These are phyloP conservation scores for Neomicropteryx cornuta DNA, from an alignment of 1,140 invertebrate genomes.

Conservation along the genomic window DNA sequence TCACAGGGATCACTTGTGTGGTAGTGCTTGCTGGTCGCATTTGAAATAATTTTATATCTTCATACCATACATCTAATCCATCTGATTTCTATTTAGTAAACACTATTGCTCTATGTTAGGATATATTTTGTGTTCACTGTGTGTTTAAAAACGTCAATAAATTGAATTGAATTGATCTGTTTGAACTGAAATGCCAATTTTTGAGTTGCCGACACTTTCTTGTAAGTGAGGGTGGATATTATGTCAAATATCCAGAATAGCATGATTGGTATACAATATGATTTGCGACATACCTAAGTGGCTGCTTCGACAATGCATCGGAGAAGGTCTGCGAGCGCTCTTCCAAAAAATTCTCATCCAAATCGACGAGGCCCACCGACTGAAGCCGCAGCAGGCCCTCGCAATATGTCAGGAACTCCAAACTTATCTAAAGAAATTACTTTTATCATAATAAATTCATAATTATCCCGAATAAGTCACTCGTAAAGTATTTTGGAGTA, in stretches of 20 bases:
- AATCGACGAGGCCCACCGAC: constrained; percentile 29
- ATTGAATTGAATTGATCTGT: not conserved
- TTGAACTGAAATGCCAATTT: not conserved
- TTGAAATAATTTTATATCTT: no score
- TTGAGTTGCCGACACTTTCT: constrained; percentile 1
- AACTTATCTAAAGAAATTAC: constrained; percentile 18
- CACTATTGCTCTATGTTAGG: no score
- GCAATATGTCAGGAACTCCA: constrained; percentile 46
- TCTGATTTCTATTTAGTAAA: no score
- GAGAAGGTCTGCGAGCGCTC: constrained; percentile 39
- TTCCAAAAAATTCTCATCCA: constrained; percentile 37
- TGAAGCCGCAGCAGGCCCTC: constrained; percentile 44
- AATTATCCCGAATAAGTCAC: not conserved
- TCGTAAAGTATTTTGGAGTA: not conserved
- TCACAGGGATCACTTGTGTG: no score
- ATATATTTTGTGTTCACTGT: not conserved
- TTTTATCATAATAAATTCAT: not conserved
- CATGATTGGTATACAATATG: no score
- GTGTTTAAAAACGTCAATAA: constrained; percentile 4
- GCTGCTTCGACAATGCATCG: constrained; percentile 30
- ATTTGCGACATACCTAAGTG: constrained; percentile 26
- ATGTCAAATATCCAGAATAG: no score
- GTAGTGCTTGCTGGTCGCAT: no score
- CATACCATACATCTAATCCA: no score
- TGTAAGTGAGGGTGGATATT: no score